Percentiles rank a stretch among this genome's conserved stretches.
These are phyloP conservation scores for Actinernus sp. DNA, from an alignment of 92 coral and sea anemone species.

Conservation along the genomic window DNA sequence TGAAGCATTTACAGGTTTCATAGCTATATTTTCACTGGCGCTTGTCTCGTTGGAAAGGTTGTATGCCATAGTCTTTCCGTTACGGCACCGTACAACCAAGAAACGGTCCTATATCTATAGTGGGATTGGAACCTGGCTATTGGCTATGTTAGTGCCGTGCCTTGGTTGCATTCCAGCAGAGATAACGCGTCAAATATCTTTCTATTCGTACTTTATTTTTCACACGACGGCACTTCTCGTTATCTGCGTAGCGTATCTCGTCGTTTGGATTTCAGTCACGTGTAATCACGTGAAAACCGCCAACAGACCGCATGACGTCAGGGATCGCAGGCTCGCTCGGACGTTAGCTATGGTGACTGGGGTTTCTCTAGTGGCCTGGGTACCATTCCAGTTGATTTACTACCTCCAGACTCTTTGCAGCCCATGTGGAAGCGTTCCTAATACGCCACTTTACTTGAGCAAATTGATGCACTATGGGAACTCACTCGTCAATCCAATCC, in stretches of 20 bases:
- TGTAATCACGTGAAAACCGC: conserved; percentile 36
- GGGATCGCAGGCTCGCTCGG: conserved; percentile 78
- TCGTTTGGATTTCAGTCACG: conserved; percentile 77
- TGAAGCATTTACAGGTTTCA: conserved; percentile 53
- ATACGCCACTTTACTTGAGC: conserved; percentile 60
- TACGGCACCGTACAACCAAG: conserved; percentile 45
- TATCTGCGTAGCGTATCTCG: conserved; percentile 65
- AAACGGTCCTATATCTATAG: conserved; percentile 37
- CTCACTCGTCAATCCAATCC: conserved; percentile 76
- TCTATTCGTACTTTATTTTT: conserved; percentile 51
- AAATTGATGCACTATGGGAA: conserved; percentile 85
- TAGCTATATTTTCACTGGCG: conserved; percentile 63
- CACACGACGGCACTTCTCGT: conserved; percentile 65
- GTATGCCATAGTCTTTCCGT: conserved; percentile 63
- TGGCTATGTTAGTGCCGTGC: conserved; percentile 44
- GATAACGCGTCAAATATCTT: conserved; percentile 3
- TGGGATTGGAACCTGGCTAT: conserved; percentile 47
- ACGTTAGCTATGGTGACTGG: conserved; percentile 70
- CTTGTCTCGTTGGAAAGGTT: conserved; percentile 59
- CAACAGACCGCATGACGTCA: conserved; percentile 18
- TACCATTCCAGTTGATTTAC: conserved; percentile 78
- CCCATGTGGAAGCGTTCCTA: conserved; percentile 34
- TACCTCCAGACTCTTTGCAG: conserved; percentile 63
- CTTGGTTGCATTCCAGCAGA: neutral
- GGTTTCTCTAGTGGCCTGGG: conserved; percentile 76